Evolutionary conservation across 2,888 invertebrate species (phyloP).

Genomic region (Buathra laborator): DNA sequence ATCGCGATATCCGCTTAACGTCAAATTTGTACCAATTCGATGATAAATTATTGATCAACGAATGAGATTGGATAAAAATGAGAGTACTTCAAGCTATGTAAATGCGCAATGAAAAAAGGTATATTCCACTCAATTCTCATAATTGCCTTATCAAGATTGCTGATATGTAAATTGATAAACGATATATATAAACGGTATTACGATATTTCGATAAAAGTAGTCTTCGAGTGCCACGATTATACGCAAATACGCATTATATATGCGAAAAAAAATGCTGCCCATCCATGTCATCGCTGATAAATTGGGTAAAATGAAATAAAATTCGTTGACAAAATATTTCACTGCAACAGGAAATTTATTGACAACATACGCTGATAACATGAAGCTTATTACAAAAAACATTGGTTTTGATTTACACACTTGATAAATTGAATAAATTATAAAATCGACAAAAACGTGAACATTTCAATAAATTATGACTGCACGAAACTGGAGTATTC

Average conservation of each 20-base stretch:
- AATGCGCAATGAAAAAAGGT: too few species aligned
- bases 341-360: constrained; percentile 59
- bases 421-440: constrained; percentile 32
- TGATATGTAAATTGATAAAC: too few species aligned
- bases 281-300: not conserved
- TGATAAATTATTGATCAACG: not conserved
- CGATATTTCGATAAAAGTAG: too few species aligned
- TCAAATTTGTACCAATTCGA: constrained; percentile 70
- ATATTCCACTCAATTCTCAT: too few species aligned
- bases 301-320: not conserved
- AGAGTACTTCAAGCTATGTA: too few species aligned
- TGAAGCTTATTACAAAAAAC: constrained; percentile 49
- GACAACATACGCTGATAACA: constrained; percentile 34
- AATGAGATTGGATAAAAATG: too few species aligned
- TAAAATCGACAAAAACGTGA: constrained; percentile 1
- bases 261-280: too few species aligned
- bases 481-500: constrained; percentile 13
- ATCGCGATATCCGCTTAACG: constrained; percentile 66
- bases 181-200: too few species aligned
- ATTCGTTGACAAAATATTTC: not conserved
- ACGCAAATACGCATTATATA: too few species aligned
- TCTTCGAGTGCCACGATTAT: too few species aligned
- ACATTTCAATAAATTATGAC: constrained; percentile 51
- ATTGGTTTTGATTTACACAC: constrained; percentile 40
- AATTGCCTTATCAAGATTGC: too few species aligned